Conservation (phyloP, 2,888 invertebrate species). For the Nemoura dubitans region DNA sequence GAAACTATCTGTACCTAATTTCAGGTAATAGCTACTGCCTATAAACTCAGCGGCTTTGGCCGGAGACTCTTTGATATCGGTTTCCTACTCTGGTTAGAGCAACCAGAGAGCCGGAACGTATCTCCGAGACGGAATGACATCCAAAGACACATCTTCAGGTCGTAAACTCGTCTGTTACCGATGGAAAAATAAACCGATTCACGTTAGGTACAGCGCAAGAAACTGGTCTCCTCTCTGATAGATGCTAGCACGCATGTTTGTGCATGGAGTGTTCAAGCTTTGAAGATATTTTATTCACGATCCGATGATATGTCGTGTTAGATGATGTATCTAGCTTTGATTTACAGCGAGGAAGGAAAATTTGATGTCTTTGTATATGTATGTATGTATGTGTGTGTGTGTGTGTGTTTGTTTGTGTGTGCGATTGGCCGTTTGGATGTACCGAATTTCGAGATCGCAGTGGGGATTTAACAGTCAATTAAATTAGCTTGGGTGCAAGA, state of each 20-base stretch:
- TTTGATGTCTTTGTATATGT: no score
- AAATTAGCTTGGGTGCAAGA: no score
- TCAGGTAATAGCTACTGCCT: no score
- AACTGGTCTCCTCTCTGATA: neutral
- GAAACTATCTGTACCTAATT: neutral
- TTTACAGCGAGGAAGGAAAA: no score
- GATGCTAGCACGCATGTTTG: neutral
- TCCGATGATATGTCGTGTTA: neutral
- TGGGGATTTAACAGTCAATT: no score
- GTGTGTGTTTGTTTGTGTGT: no score
- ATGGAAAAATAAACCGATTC: neutral
- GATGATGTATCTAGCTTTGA: neutral
- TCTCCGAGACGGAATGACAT: neutral
- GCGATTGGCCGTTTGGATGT: no score
- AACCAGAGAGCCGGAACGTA: neutral
- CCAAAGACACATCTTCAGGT: neutral
- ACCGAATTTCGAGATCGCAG: no score
- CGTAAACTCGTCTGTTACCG: neutral
- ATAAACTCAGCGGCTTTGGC: neutral
- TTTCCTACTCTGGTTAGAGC: neutral
- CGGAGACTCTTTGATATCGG: neutral
- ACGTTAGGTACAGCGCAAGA: neutral
- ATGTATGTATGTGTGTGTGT: no score
- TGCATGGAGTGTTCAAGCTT: neutral
- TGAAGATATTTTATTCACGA: neutral